Conservation (phyloP, 2,113 vertebrate genomes). For the Scytalopus superciliaris region DNA sequence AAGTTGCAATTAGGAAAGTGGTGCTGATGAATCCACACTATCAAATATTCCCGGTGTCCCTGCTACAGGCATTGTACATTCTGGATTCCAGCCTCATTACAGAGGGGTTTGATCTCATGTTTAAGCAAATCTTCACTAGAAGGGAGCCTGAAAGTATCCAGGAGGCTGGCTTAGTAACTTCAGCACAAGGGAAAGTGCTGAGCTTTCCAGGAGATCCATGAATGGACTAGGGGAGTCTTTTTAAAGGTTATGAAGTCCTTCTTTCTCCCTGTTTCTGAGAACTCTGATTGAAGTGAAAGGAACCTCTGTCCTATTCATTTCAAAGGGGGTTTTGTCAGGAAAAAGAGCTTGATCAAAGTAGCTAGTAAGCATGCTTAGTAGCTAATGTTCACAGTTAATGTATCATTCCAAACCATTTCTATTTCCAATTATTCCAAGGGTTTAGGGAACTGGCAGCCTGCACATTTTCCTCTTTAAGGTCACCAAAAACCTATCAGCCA, state of each 20-base stretch:
- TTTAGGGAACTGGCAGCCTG: constrained; percentile 28
- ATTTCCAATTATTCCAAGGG: constrained; percentile 63
- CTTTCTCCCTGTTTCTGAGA: constrained; percentile 76
- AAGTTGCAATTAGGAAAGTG: background rate
- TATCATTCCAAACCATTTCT: constrained; percentile 68
- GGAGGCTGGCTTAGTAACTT: constrained; percentile 58
- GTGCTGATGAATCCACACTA: background rate
- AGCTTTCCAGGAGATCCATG: constrained; percentile 67
- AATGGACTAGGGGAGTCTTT: constrained; percentile 70
- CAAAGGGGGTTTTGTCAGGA: constrained; percentile 76
- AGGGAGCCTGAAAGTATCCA: constrained; percentile 42
- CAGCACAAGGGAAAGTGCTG: constrained; percentile 53
- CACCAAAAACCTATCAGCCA: background rate
- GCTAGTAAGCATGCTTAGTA: constrained; percentile 70
- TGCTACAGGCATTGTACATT: background rate
- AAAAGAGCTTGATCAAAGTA: constrained; percentile 73
- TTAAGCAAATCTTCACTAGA: background rate
- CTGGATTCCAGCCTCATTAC: background rate
- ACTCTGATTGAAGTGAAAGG: constrained; percentile 75
- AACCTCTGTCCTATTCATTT: constrained; percentile 78
- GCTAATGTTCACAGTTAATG: constrained; percentile 68
- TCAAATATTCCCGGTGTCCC: background rate
- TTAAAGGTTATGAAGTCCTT: constrained; percentile 73
- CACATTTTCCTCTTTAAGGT: constrained; percentile 35
- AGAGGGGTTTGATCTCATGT: background rate